Evolutionary conservation across 2,888 invertebrate species (phyloP), one percentile per base, ranked within the genome.

Genomic region (Euphydryas editha): DNA sequence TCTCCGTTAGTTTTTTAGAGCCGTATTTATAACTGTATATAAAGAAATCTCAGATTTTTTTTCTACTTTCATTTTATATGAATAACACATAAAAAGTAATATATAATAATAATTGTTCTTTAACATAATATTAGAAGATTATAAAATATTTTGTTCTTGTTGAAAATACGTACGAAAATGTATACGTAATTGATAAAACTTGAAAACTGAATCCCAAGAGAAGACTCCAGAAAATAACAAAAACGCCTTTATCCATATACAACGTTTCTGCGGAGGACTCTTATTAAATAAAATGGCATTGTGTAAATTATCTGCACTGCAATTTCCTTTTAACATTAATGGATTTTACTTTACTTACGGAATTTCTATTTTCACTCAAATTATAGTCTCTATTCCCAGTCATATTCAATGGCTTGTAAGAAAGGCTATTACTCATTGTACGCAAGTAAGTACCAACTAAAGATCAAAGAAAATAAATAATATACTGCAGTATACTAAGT

Each of bases 401-500:
- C 24, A 51, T 51, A 51, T 51, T 51, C 51, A 51, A 51, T 51
- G 24, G 51, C 24, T 51, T 51, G 51, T 51, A 51, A 24, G 51
- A 51, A 51, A n/a, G n/a, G n/a, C 51, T 51, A 51, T 51, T 51
- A 51, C 51, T 51, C 51, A 51, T 51, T 36, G 42, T 42, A 42
- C 59, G 24, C 59, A 62, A 59, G 42, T 18, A 55, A 39, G 39
- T 21, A 30, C 30, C 44, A 39, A 54, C 55, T 59, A 49, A 54
- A 42, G 24, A 59, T 24, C n/a, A 55, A 55, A 24, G 54, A 57
- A 36, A 49, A 64, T 24, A 55, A 42, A 62, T 56, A 64, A 59
- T 39, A 46, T 39, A 47, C 47, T 21, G 21, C n/a, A 18, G 21
- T 47, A 81, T 78, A 80, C 81, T 69, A 73, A 76, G 76, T 81